Evolutionary conservation across 2,888 invertebrate genomes (phyloP).

Genomic region (Hoplodrina ambigua): DNA sequence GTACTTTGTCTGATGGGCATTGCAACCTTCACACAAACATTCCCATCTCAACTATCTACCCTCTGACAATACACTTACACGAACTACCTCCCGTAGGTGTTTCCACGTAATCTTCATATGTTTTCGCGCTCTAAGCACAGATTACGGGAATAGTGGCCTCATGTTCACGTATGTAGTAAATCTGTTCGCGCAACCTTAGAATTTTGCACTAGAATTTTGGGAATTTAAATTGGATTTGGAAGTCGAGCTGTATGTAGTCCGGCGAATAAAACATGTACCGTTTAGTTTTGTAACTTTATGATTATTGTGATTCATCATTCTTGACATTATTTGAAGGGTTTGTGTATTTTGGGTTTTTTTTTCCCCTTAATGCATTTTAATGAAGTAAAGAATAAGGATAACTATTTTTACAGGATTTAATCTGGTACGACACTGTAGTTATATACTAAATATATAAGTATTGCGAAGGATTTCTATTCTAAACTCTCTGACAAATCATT

Average conservation of each 20-base stretch:
- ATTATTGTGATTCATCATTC: no score
- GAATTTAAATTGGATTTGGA: constrained; percentile 43
- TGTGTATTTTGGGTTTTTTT: no score
- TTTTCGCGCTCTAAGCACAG: constrained; percentile 35
- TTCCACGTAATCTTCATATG: constrained; percentile 28
- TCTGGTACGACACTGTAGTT: no score
- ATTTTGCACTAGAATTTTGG: constrained; percentile 42
- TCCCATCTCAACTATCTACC: background rate
- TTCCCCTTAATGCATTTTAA: no score
- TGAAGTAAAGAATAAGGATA: no score
- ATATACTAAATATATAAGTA: no score
- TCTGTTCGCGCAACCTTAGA: constrained; percentile 31
- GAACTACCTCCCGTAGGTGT: constrained; percentile 4
- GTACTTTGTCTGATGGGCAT: no score
- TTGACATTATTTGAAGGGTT: no score
- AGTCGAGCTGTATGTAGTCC: constrained; percentile 2
- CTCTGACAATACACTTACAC: background rate
- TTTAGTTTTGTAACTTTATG: background rate
- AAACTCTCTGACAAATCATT: no score
- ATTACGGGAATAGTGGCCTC: constrained; percentile 26
- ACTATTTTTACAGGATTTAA: no score
- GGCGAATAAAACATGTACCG: background rate
- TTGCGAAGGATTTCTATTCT: no score
- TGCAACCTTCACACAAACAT: no score
- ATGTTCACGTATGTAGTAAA: constrained; percentile 25